phyloP scores from a whole-genome alignment of 2,888 invertebrate species.

The Odontomyia ornata region DNA sequence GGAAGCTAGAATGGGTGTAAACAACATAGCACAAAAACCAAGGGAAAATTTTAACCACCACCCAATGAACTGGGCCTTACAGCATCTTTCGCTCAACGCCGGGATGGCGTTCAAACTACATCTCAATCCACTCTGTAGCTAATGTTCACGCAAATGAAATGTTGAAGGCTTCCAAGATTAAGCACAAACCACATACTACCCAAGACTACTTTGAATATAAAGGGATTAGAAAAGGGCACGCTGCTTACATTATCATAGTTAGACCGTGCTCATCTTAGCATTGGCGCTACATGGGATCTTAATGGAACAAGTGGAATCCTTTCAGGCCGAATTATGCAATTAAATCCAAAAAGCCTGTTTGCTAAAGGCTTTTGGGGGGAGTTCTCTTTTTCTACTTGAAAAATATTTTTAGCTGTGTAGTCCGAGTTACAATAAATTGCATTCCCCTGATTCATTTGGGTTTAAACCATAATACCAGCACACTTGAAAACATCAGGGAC shows the following conservation, averaged over 20 bases:
- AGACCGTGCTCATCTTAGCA: neutral
- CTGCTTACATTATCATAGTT: neutral
- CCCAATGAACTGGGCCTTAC: neutral
- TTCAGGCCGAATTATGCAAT: slow-evolving; percentile 3
- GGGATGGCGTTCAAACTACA: neutral
- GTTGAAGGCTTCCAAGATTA: neutral
- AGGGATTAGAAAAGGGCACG: slow-evolving; percentile 6
- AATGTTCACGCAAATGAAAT: slow-evolving; percentile 8
- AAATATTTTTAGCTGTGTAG: no score
- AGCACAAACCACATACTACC: slow-evolving; percentile 16
- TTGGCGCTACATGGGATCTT: neutral
- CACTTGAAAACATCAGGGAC: no score
- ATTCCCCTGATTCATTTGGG: no score
- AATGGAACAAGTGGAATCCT: neutral
- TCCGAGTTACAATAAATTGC: no score
- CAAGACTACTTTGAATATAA: neutral
- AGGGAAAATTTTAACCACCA: neutral
- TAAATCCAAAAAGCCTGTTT: neutral
- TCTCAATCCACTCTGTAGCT: neutral
- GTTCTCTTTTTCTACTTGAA: neutral
- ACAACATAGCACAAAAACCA: neutral
- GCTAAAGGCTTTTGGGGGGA: neutral
- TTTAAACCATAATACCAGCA: no score
- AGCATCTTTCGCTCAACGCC: neutral
- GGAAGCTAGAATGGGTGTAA: neutral